Conservation (phyloP, 2,888 invertebrate genomes). For the Eledone cirrhosa region DNA sequence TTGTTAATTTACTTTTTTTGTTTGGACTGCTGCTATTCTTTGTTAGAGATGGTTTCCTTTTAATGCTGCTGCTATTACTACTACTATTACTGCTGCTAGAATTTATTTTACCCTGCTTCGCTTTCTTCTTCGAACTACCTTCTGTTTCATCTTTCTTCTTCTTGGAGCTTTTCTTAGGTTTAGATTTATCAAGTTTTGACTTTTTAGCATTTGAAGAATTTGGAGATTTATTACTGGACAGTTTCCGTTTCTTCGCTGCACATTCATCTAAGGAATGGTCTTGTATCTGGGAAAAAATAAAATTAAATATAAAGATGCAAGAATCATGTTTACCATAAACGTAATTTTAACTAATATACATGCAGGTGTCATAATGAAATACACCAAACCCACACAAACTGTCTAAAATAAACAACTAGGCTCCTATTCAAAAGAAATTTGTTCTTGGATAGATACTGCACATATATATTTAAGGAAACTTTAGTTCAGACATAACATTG, state of each 20-base stretch:
- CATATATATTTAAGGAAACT: no score
- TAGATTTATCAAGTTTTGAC: conserved; percentile 43
- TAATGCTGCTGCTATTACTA: not conserved
- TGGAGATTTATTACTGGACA: not conserved
- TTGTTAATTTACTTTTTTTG: not conserved
- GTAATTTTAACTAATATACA: no score
- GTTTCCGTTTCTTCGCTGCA: conserved; percentile 19
- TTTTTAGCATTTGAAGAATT: conserved; percentile 32
- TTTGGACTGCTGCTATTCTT: conserved; percentile 21
- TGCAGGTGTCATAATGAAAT: no score
- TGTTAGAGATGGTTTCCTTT: conserved; percentile 17
- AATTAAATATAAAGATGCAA: not conserved
- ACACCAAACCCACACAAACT: no score
- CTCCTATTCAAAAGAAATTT: no score
- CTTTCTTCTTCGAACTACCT: conserved; percentile 34
- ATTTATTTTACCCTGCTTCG: conserved; percentile 31
- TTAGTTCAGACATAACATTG: no score
- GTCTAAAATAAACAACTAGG: no score
- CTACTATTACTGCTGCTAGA: conserved; percentile 27
- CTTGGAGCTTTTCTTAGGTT: conserved; percentile 39
- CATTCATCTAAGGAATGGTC: conserved; percentile 9
- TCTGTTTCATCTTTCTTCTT: conserved; percentile 38
- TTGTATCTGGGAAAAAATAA: conserved; percentile 4
- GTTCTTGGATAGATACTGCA: no score
- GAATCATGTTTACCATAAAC: no score